Percentiles rank a stretch among this genome's conserved stretches.
phyloP scores from a whole-genome alignment of 2,888 invertebrate genomes.

The Polylopha cassiicola region DNA sequence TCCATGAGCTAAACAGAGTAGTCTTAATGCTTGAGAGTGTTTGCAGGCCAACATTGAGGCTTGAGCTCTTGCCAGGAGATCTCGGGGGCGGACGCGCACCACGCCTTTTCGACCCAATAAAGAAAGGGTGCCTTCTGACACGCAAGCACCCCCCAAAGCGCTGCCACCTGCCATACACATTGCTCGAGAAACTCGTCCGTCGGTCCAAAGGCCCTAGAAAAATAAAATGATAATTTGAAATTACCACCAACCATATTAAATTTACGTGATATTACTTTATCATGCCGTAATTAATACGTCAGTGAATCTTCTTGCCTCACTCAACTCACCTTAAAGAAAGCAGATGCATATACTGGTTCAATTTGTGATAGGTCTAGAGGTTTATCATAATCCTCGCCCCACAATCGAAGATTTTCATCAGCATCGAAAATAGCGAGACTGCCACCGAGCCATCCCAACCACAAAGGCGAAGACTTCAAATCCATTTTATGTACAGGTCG shows the following conservation, averaged over 20 bases:
- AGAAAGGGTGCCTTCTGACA: constrained; percentile 74
- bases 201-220: constrained; percentile 91
- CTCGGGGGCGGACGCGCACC: constrained; percentile 79
- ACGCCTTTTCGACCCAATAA: constrained; percentile 80
- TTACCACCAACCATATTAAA: background rate
- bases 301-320: too few species aligned
- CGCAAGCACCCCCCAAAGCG: constrained; percentile 68
- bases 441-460: constrained; percentile 85
- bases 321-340: constrained; percentile 86
- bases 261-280: background rate
- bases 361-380: constrained; percentile 87
- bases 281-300: too few species aligned
- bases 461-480: constrained; percentile 80
- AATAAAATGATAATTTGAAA: background rate
- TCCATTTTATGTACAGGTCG: constrained; percentile 82
- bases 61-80: constrained; percentile 72
- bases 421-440: constrained; percentile 91
- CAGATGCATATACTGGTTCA: constrained; percentile 90
- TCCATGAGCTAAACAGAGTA: constrained; percentile 51
- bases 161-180: constrained; percentile 77
- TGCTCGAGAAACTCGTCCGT: constrained; percentile 90
- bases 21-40: constrained; percentile 61
- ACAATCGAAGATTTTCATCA: constrained; percentile 89
- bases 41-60: constrained; percentile 79
- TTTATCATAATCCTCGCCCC: constrained; percentile 94